phyloP scores from a whole-genome alignment of 1,140 invertebrate species.

The Leptonema lineaticorne region DNA sequence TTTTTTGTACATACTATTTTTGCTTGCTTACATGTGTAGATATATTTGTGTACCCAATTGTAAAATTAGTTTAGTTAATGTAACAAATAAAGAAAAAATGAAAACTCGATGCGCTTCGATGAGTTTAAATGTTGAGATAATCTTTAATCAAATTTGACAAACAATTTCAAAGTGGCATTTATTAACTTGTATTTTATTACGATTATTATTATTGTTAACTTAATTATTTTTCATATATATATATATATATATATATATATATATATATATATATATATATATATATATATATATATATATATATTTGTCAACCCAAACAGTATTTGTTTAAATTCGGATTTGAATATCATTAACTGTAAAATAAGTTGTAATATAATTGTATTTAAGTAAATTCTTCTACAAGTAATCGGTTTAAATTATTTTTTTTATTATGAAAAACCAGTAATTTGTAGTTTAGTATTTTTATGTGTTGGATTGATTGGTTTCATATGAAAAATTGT shows the following conservation, averaged over 20 bases:
- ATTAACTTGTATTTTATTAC: background rate
- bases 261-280: background rate
- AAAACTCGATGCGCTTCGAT: slow-evolving; percentile 15
- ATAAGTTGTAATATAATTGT: slow-evolving; percentile 21
- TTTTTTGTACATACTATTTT: slow-evolving; percentile 42
- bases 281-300: background rate
- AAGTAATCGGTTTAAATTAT: slow-evolving; percentile 25
- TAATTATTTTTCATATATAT: background rate
- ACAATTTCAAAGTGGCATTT: background rate
- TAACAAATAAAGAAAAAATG: slow-evolving; percentile 33
- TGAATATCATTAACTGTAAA: slow-evolving; percentile 15
- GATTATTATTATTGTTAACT: background rate
- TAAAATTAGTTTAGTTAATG: slow-evolving; percentile 34
- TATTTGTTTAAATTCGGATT: slow-evolving; percentile 16
- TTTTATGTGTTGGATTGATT: background rate
- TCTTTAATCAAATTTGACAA: slow-evolving; percentile 39
- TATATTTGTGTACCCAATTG: slow-evolving; percentile 39
- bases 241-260: background rate
- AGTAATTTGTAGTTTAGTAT: slow-evolving; percentile 9
- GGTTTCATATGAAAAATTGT: slow-evolving; percentile 10
- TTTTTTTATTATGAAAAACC: slow-evolving; percentile 27
- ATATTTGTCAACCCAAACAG: slow-evolving; percentile 20
- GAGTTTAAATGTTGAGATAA: slow-evolving; percentile 23
- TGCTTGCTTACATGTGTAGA: slow-evolving; percentile 42
- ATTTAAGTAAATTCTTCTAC: slow-evolving; percentile 13